Base-by-base conservation (phyloP, 2,888 invertebrate genomes). In the Athalia rosae region DNA sequence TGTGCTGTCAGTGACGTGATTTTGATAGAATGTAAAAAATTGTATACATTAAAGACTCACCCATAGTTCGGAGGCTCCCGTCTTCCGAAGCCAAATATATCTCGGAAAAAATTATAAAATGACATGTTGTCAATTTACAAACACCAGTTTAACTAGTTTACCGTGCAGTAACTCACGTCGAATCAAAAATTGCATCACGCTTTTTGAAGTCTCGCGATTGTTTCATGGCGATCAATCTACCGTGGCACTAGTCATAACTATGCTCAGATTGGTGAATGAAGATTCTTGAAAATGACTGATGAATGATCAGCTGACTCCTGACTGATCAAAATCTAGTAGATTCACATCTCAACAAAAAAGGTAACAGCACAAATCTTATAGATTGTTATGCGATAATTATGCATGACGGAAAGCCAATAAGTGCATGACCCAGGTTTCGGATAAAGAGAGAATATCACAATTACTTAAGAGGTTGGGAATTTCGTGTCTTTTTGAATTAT, bases 81-180 rank as follows among this genome's bases (percentile, higher is more conserved):
- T 15, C 78, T 80, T 59, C 77, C 76, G 61, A 69, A 59, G 59
- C 82, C 82, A 77, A 88, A 83, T 47, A 88, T 76, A 77, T 85
- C 84, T 74, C 85, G 84, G 53, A 88, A 84, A 76, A 84, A 85
- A 76, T 86, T 81, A 45, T 85, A 80, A 28, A 88, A 78, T 69
- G 86, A 79, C 88, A 88, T 88, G 78, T 79, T 80, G 4, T 28
- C 2, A 28, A 28, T 28, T 28, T 28, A 28, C 28, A 28, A 28
- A 28, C 7, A 4, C 41, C 59, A 61, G 15, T 77, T 45, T 69
- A 6, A 11, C 9, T 43, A 9, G 9, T 71, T 58, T 5, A 13
- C 71, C 61, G 61, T 61, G 11, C 48, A 28, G 48, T 61, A 47
- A 48, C 58, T 74, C 48, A 48, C 62, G 61, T 48, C 15, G 48